Conservation (phyloP, 2,113 vertebrate genomes). For the Dicerorhinus sumatrensis region DNA sequence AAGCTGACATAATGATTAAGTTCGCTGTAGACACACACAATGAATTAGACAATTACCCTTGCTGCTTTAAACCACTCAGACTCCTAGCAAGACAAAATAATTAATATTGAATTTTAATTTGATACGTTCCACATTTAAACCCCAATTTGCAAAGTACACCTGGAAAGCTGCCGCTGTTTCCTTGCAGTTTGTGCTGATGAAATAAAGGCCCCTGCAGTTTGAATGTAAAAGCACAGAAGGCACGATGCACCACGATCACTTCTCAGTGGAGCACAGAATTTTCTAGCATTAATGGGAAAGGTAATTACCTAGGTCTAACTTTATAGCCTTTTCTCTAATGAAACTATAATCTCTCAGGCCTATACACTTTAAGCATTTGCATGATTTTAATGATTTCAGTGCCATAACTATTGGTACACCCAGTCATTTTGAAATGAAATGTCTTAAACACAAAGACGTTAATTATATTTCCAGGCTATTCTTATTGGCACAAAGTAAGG, state of each 20-base stretch:
- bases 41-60: slow-evolving; percentile 97
- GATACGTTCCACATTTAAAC: slow-evolving; percentile 97
- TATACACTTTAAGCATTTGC: slow-evolving; percentile 90
- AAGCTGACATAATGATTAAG: slow-evolving; percentile 99
- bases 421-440: slow-evolving; percentile 84
- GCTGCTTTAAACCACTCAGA: slow-evolving; percentile 93
- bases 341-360: slow-evolving; percentile 92
- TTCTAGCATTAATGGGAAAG: slow-evolving; percentile 92
- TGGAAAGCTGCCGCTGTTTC: slow-evolving; percentile 93
- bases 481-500: slow-evolving; percentile 80
- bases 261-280: slow-evolving; percentile 93
- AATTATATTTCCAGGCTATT: slow-evolving; percentile 86
- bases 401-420: slow-evolving; percentile 86
- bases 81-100: slow-evolving; percentile 96
- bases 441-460: slow-evolving; percentile 85
- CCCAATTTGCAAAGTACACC: slow-evolving; percentile 97
- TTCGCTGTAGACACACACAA: slow-evolving; percentile 94
- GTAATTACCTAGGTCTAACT: slow-evolving; percentile 93
- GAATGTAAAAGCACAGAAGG: slow-evolving; percentile 90
- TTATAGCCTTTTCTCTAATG: slow-evolving; percentile 93
- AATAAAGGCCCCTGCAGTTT: slow-evolving; percentile 93
- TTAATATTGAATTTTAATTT: slow-evolving; percentile 99
- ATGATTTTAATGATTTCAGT: slow-evolving; percentile 91
- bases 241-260: slow-evolving; percentile 88
- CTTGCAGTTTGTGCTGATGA: slow-evolving; percentile 95